These are phyloP conservation scores for Aselliscus stoliczkanus DNA, from an alignment of 2,797 vertebrate species.

Conservation along the genomic window DNA sequence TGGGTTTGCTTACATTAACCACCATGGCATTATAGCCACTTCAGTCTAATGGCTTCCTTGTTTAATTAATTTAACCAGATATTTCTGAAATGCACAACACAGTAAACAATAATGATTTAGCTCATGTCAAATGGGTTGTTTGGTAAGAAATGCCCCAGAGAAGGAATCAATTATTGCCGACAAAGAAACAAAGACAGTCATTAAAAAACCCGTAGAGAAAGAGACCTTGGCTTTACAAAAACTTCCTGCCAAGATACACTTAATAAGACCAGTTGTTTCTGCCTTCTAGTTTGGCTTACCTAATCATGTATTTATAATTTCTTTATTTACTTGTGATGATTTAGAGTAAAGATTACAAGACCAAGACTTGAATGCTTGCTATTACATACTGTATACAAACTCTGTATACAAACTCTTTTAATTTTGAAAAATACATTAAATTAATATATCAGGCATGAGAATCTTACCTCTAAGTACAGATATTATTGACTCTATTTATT, in stretches of 20 bases:
- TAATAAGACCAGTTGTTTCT: neutral
- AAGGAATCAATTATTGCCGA: neutral
- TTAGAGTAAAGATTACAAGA: neutral
- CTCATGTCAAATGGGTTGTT: neutral
- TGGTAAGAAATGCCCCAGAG: neutral
- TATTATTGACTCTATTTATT: neutral
- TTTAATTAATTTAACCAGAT: neutral
- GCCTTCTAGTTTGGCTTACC: neutral
- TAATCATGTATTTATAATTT: neutral
- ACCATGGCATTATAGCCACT: neutral
- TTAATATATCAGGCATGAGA: neutral
- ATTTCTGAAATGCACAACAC: neutral
- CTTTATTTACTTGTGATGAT: neutral
- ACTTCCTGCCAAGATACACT: neutral
- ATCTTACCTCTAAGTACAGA: neutral
- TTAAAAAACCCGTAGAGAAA: neutral
- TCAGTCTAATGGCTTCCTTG: neutral
- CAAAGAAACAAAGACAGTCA: neutral
- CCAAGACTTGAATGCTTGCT: neutral
- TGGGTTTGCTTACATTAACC: neutral
- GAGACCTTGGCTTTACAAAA: neutral
- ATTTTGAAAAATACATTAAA: conserved; percentile 35
- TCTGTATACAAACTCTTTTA: neutral
- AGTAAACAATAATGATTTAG: neutral
- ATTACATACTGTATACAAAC: neutral